These are phyloP conservation scores for Stegana nigrithorax DNA, from an alignment of 2,888 invertebrate genomes.

Conservation along the genomic window DNA sequence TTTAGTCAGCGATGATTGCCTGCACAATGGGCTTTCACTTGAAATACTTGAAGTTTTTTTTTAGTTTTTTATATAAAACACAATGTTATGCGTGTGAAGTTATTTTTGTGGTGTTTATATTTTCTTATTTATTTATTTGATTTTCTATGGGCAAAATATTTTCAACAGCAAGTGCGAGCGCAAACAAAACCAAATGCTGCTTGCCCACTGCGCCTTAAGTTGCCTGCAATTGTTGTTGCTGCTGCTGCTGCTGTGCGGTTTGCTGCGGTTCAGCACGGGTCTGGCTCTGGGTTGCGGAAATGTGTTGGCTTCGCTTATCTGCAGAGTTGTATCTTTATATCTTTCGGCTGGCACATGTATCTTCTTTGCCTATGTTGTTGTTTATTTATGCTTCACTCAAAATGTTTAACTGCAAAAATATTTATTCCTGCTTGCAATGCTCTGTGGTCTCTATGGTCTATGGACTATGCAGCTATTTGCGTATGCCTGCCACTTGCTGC, in stretches of 20 bases:
- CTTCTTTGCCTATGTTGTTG: background rate
- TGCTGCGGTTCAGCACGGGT: background rate
- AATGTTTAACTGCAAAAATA: background rate
- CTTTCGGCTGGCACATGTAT: constrained; percentile 2
- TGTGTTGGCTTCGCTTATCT: constrained; percentile 32
- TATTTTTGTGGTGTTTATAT: too few species aligned
- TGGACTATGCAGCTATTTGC: too few species aligned
- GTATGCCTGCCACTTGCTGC: background rate
- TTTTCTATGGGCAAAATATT: too few species aligned
- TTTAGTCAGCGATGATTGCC: too few species aligned
- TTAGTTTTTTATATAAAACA: too few species aligned
- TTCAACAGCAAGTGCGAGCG: constrained; percentile 14
- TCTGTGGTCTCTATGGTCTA: too few species aligned
- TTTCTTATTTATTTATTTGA: too few species aligned
- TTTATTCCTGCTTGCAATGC: constrained; percentile 43
- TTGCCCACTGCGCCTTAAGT: background rate
- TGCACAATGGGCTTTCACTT: too few species aligned
- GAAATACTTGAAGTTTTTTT: too few species aligned
- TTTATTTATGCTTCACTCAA: constrained; percentile 11
- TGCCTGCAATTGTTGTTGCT: too few species aligned
- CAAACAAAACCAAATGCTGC: constrained; percentile 21
- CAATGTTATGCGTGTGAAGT: too few species aligned
- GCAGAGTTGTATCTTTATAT: constrained; percentile 19
- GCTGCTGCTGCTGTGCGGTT: background rate
- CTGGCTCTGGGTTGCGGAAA: constrained; percentile 38